Percentiles rank a stretch among this genome's conserved stretches.
These are phyloP conservation scores for Apodemus speciosus DNA, from an alignment of 2,113 vertebrate genomes.

Conservation along the genomic window DNA sequence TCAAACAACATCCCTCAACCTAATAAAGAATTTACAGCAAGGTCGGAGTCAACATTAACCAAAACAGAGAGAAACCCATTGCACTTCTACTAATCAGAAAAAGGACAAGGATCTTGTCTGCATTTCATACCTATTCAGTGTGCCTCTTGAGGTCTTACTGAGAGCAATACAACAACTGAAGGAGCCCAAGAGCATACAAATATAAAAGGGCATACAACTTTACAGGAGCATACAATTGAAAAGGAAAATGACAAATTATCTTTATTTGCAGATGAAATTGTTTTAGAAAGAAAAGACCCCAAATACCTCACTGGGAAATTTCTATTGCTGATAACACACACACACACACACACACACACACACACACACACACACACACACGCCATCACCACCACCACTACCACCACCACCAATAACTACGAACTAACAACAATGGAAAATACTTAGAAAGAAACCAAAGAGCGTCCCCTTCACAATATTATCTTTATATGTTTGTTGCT, in stretches of 20 bases:
- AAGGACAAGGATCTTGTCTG: not conserved
- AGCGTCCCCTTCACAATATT: not conserved
- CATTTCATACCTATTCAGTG: not conserved
- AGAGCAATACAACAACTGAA: not conserved
- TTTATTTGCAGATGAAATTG: not conserved
- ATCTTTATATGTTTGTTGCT: not conserved
- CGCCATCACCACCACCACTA: too few relatives aligned
- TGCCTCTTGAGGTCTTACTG: not conserved
- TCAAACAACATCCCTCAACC: not conserved
- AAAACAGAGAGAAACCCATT: not conserved
- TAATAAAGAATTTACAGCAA: not conserved
- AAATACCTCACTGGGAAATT: not conserved
- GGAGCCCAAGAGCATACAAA: not conserved
- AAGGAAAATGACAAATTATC: not conserved
- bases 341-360: not conserved
- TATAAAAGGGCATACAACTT: not conserved
- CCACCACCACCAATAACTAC: too few relatives aligned
- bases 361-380: not conserved
- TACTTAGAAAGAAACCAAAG: not conserved
- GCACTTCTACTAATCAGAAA: not conserved
- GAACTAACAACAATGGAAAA: too few relatives aligned
- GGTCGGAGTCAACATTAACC: not conserved
- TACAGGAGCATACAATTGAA: not conserved
- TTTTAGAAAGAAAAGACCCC: not conserved
- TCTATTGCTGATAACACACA: not conserved